Evolutionary conservation across 1,140 invertebrate species (phyloP).

Genomic region (Microplitis mediator): DNA sequence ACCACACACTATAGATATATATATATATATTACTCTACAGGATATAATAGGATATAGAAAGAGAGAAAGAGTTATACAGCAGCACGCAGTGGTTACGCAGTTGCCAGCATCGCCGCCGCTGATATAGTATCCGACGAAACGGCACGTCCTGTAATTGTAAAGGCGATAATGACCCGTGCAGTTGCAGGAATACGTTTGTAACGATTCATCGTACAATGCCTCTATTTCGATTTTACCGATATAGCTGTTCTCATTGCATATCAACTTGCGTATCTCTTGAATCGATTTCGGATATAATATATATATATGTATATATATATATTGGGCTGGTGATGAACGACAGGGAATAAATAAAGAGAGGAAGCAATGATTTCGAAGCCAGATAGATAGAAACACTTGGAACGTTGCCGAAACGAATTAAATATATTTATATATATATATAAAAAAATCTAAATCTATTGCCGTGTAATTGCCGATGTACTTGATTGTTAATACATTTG

Average conservation of each 20-base stretch:
- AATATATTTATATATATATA: not conserved
- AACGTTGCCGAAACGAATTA: constrained; percentile 16
- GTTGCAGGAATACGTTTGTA: constrained; percentile 31
- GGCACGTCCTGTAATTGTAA: constrained; percentile 38
- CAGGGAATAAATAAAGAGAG: constrained; percentile 20
- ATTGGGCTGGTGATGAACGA: constrained; percentile 16
- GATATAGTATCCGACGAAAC: constrained; percentile 32
- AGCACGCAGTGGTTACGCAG: constrained; percentile 8
- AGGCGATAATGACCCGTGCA: constrained; percentile 35
- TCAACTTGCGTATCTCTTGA: constrained; percentile 20
- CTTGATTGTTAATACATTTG: not conserved
- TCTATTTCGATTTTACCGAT: constrained; percentile 17
- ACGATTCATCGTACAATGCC: constrained; percentile 22
- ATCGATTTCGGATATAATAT: constrained; percentile 24
- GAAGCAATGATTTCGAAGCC: constrained; percentile 21
- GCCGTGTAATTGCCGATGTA: constrained; percentile 5
- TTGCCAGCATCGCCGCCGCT: constrained; percentile 17
- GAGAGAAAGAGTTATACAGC: not conserved
- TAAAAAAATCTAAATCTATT: not conserved
- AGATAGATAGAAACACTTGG: constrained; percentile 16
- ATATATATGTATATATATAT: no score
- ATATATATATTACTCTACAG: no score
- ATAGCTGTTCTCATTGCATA: constrained; percentile 24
- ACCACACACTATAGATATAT: not conserved
- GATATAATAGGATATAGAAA: constrained; percentile 1